Evolutionary conservation across 2,888 invertebrate genomes (phyloP), one percentile per base, ranked within the genome.

Genomic region (Oxytorus armatus): DNA sequence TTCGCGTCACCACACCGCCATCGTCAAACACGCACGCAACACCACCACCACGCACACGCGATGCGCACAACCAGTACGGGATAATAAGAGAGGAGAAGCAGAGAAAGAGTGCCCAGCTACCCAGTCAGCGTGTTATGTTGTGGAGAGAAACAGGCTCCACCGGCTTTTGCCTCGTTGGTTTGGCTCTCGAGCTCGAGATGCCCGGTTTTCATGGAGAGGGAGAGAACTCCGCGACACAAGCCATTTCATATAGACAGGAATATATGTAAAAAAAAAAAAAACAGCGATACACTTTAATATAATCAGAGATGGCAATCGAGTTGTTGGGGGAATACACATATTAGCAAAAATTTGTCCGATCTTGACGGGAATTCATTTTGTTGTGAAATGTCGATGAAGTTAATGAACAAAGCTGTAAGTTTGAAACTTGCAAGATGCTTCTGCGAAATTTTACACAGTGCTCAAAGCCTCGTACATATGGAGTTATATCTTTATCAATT

Each of bases 71-170:
- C n/a, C n/a, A n/a, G n/a, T 29, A 29, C 29, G 29, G 23, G 68
- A 18, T 10, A 29, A 14, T 11, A 61, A 59, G 33, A 44, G n/a
- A 47, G 33, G n/a, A 23, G 61, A 8, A n/a, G n/a, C n/a, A n/a
- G 61, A 59, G 61, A 33, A 36, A 16, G 29, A 18, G 77, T 79
- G 84, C 86, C 86, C 86, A 86, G 86, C 81, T 86, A 84, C 25
- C 29, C 63, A 29, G 21, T 55, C 42, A n/a, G 25, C 18, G 39
- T 83, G 82, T 79, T 80, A 79, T 73, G 68, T 79, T 80, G 79
- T 73, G 68, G 36, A 42, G 70, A 57, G 82, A 81, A 70, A 77
- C 82, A 79, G 79, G 82, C 79, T 79, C 68, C 75, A 79, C 82
- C 79, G 79, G 76, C 77, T 82, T 70, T 70, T 74, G 78, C 72